phyloP scores from a whole-genome alignment of 1,140 invertebrate genomes.

The Bombus waltoni region DNA sequence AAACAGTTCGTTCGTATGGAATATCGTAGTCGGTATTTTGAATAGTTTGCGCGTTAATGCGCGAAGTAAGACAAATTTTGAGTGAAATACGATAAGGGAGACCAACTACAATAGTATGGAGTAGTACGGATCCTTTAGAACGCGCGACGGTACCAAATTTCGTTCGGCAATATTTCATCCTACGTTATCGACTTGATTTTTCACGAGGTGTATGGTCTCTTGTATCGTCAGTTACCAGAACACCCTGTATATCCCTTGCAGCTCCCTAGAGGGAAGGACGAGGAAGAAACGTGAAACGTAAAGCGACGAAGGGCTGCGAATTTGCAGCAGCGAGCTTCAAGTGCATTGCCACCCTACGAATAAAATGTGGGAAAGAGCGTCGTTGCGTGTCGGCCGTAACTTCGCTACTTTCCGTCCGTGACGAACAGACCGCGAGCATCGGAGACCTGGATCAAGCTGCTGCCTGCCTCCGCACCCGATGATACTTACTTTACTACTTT shows the following conservation, averaged over 20 bases:
- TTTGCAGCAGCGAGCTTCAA: conserved; percentile 40
- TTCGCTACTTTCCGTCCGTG: conserved; percentile 21
- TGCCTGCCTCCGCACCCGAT: neutral
- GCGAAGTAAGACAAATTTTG: too few species aligned
- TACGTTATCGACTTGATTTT: too few species aligned
- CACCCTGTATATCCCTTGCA: neutral
- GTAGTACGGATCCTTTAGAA: too few species aligned
- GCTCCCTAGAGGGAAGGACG: conserved; percentile 3
- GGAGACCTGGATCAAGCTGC: neutral
- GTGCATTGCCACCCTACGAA: conserved; percentile 37
- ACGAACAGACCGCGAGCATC: neutral
- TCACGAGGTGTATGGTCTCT: neutral
- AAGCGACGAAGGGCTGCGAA: conserved; percentile 51
- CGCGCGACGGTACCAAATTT: too few species aligned
- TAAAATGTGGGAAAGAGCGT: conserved; percentile 46
- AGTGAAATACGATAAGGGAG: too few species aligned
- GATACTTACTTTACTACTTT: neutral
- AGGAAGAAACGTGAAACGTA: conserved; percentile 21
- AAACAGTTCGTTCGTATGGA: too few species aligned
- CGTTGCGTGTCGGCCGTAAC: conserved; percentile 45
- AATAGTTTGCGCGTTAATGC: too few species aligned
- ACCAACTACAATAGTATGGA: too few species aligned
- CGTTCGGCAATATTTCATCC: too few species aligned
- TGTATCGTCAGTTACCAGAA: neutral
- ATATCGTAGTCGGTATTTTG: too few species aligned